Conservation (phyloP, 2,113 vertebrate species). For the Hippolais icterina region DNA sequence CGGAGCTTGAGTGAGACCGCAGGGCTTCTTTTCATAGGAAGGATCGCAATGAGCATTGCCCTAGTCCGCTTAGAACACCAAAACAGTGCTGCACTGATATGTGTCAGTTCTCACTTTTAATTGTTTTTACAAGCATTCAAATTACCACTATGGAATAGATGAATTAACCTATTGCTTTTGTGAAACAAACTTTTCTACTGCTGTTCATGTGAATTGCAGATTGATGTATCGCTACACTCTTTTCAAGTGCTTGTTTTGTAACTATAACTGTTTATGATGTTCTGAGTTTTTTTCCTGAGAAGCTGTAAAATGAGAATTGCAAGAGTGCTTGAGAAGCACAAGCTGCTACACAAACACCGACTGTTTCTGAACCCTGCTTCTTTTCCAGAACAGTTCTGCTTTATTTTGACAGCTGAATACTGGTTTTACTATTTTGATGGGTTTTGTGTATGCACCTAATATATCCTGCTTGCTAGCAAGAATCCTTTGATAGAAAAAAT, state of each 20-base stretch:
- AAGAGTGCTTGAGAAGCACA: background rate
- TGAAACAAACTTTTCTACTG: background rate
- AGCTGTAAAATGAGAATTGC: background rate
- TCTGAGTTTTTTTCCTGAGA: background rate
- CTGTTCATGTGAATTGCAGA: background rate
- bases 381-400: background rate
- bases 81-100: background rate
- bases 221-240: background rate
- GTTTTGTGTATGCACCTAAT: background rate
- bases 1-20: fast-evolving
- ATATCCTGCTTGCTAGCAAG: background rate
- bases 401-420: background rate
- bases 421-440: background rate
- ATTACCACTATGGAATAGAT: background rate
- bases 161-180: background rate
- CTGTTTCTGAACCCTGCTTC: background rate
- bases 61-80: background rate
- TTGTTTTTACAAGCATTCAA: background rate
- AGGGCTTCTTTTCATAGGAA: background rate
- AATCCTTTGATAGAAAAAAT: background rate
- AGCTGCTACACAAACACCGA: background rate
- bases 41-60: background rate
- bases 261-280: background rate
- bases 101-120: background rate
- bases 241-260: background rate